Base-by-base conservation (phyloP, 1,140 invertebrate species). In the Tetramorium alpestre region DNA sequence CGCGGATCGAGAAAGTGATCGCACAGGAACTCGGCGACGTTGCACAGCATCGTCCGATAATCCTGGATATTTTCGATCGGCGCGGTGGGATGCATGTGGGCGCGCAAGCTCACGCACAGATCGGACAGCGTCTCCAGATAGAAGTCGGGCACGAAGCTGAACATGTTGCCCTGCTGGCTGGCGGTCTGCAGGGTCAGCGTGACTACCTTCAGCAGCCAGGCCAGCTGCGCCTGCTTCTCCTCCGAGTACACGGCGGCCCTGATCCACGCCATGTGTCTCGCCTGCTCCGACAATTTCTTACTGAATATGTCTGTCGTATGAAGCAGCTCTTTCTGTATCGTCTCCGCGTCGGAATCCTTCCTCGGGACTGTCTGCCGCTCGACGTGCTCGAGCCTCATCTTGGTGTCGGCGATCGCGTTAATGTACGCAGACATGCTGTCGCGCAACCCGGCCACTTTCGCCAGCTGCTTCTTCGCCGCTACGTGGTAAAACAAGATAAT, bases 71-170 rank as follows among this genome's bases (percentile, higher is more conserved):
- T 95, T 47, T 96, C 95, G 41, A 97, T 95, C 0, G 96, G 95
- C 1, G 96, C 95, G 1, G 96, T 97, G 0, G 97, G 97, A 92
- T 97, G 96, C 92, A 98, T 96, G 90, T 97, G 97, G 69, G 94
- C 96, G 11, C 96, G 93, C 3, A 96, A 95, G 81, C 95, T 96
- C 88, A 95, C 96, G 76, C 92, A 97, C 8, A 97, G 93, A 92
- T 98, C 97, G 70, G 98, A 96, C 65, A 97, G 96, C 8, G 97
- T 96, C 77, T 98, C 97, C 49, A 98, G 95, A 93, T 98, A 98
- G 92, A 98, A 97, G 87, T 98, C 97, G 2, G 98, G 98, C 18
- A 98, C 96, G 93, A 98, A 98, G 11, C 96, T 96, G 93, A 98
- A 98, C 49, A 98, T 95, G 5, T 96, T 95, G 13, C 97, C 97